Base-by-base conservation (phyloP, 1,140 invertebrate genomes). In the Diabrotica virgifera region DNA sequence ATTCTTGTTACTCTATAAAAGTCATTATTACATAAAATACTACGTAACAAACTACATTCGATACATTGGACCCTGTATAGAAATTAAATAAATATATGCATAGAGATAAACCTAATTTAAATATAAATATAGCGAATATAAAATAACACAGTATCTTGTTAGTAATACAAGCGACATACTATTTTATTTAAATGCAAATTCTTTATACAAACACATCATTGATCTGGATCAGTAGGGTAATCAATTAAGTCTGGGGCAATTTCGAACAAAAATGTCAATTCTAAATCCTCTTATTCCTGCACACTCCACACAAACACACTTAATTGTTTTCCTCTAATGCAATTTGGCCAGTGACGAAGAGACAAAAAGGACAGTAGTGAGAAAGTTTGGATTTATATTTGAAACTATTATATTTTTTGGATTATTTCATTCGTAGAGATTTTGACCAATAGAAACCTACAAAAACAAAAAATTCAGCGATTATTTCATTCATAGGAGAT, bases 281-380 rank as follows among this genome's bases (percentile, higher is more conserved):
- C 11, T 36, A 58, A 58, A 58, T 58, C 56, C 56, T 36, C 36
- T 58, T 37, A 58, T 58, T 36, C 35, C 10, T 36, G 56, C 14
- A 35, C 24, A 55, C 10, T 55, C 13, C 36, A 55, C 56, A 36
- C 56, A 58, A 58, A 58, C 56, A 58, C 35, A 58, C 36, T 58
- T 58, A 58, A 58, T 58, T 58, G 56, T 58, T 58, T 58, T 40
- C 37, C 37, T 12, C 37, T 58, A 24, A 24, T 24, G 24, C 36
- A 10, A 58, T 37, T 58, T 36, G 13, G 38, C 24, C 38, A 37
- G 36, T 58, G 12, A 13, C 37, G 13, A 11, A 35, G 11, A 36
- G 36, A 2, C 9, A 2, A 11, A 2, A 12, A 11, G 46, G 46
- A 12, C 9, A 12, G 9, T 12, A 5, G 46, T 11, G 12, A 51